These are phyloP conservation scores for Synaphobranchus kaupii DNA, from an alignment of 2,797 vertebrate genomes.

Conservation along the genomic window DNA sequence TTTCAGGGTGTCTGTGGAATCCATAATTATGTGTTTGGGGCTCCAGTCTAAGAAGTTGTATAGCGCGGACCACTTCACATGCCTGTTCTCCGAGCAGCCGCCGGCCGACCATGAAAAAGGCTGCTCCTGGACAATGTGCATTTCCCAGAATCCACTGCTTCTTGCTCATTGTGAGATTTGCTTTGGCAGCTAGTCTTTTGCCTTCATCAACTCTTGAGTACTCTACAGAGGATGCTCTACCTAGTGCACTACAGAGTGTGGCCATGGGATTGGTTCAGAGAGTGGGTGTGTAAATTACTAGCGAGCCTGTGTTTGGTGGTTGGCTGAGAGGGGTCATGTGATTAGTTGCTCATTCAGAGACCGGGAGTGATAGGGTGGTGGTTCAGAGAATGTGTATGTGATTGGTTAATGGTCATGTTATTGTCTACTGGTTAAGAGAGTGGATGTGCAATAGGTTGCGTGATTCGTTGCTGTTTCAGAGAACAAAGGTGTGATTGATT, in stretches of 20 bases:
- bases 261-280: neutral
- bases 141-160: constrained; percentile 28
- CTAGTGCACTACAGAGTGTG: neutral
- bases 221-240: no score
- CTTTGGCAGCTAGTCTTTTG: neutral
- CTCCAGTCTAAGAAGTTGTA: constrained; percentile 2
- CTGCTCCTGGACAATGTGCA: neutral
- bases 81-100: constrained; percentile 36
- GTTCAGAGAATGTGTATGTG: neutral
- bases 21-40: constrained; percentile 20
- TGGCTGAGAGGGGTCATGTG: neutral
- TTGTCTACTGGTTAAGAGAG: neutral
- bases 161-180: neutral
- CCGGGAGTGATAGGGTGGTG: neutral
- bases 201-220: neutral
- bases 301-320: neutral
- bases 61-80: constrained; percentile 47
- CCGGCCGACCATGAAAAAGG: neutral
- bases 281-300: neutral
- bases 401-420: neutral
- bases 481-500: neutral
- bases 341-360: neutral
- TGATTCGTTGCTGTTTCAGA: neutral
- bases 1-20: constrained; percentile 4
- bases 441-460: neutral